These are phyloP conservation scores for Dicyrtoma fusca DNA, from an alignment of 2,888 invertebrate species.

Conservation along the genomic window DNA sequence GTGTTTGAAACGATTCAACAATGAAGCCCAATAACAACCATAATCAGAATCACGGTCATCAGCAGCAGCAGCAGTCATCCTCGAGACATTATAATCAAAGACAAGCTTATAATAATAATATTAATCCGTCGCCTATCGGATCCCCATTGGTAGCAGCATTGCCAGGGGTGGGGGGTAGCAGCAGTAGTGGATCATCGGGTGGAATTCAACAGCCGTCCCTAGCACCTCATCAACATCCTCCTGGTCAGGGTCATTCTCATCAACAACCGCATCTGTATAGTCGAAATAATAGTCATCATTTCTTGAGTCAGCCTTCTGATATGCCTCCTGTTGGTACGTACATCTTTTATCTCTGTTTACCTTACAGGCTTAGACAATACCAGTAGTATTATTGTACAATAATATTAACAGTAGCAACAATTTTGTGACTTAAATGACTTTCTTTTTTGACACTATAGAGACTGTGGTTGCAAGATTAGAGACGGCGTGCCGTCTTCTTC, in stretches of 20 bases:
- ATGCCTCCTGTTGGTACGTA: constrained; percentile 49
- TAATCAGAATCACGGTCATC: neutral
- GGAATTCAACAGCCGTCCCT: neutral
- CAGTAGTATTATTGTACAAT: no score
- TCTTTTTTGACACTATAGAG: constrained; percentile 36
- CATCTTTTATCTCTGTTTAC: no score
- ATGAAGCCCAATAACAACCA: neutral
- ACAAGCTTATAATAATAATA: no score
- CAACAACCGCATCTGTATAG: constrained; percentile 4
- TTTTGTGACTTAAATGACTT: constrained; percentile 1
- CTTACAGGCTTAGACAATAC: no score
- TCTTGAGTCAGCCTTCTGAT: constrained; percentile 37
- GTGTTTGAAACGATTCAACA: neutral
- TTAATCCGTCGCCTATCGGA: no score
- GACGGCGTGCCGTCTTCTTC: constrained; percentile 51
- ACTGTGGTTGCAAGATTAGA: constrained; percentile 55
- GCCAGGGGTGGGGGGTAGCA: no score
- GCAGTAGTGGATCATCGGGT: no score
- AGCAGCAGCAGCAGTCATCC: no score
- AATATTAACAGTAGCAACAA: neutral
- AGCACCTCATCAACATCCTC: neutral
- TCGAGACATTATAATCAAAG: no score
- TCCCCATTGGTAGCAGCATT: no score
- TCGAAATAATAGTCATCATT: constrained; percentile 17
- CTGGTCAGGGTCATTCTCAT: no score